A percentile compares a stretch with the other conserved stretches of the same genome.
Evolutionary conservation across 2,797 vertebrate genomes (phyloP).

Genomic region (Brachyalestes nurse): DNA sequence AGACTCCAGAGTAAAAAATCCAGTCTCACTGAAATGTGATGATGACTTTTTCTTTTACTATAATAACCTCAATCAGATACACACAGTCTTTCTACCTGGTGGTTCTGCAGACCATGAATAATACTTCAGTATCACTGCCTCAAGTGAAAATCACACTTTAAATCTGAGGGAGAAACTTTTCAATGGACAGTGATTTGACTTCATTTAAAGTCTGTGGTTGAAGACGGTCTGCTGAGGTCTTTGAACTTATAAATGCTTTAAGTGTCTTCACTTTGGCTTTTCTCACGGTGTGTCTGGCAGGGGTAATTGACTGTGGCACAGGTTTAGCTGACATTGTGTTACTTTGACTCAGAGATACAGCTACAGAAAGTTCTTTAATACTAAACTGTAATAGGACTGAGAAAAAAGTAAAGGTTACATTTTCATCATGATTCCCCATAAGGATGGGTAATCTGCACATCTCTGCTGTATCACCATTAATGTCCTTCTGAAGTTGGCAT

Average conservation of each 20-base stretch:
- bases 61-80: not conserved
- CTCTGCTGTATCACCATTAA: not conserved
- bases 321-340: constrained; percentile 72
- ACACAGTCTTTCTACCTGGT: constrained; percentile 21
- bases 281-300: constrained; percentile 58
- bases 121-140: constrained; percentile 56
- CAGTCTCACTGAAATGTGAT: not conserved
- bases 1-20: constrained; percentile 6
- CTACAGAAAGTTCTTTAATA: not conserved
- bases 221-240: constrained; percentile 52
- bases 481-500: not conserved
- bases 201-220: constrained; percentile 58
- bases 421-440: not conserved
- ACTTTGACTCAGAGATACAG: constrained; percentile 65
- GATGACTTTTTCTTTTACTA: not conserved
- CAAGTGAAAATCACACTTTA: constrained; percentile 45
- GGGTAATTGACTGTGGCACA: constrained; percentile 63
- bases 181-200: constrained; percentile 20
- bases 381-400: not conserved
- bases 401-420: not conserved
- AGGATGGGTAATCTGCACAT: not conserved
- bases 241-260: constrained; percentile 47
- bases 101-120: constrained; percentile 54
- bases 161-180: constrained; percentile 13
- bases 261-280: constrained; percentile 66